Conservation (phyloP, 2,797 vertebrate species). For the Meda fulgida region DNA sequence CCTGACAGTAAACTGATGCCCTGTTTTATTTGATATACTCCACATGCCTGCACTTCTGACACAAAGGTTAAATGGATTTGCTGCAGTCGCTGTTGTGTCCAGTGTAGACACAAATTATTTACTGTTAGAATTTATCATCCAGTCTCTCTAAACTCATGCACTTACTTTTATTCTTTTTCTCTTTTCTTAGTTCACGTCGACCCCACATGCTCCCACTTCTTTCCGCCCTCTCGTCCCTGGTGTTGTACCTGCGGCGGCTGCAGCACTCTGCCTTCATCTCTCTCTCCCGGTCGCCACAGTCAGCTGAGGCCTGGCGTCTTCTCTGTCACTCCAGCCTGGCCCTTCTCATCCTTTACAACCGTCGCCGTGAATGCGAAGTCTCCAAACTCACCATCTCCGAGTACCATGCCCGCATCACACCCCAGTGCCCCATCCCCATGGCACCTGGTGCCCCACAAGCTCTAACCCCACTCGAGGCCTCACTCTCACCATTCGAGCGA, state of each 20-base stretch:
- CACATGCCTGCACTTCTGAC: neutral
- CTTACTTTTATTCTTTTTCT: neutral
- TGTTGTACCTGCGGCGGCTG: slow-evolving; percentile 80
- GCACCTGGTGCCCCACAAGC: slow-evolving; percentile 70
- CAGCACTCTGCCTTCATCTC: slow-evolving; percentile 83
- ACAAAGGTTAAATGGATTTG: neutral
- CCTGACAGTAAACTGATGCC: neutral
- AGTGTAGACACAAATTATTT: neutral
- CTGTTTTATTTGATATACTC: neutral
- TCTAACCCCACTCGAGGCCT: slow-evolving; percentile 81
- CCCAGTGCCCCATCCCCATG: slow-evolving; percentile 72
- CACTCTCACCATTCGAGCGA: slow-evolving; percentile 82
- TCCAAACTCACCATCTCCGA: slow-evolving; percentile 80
- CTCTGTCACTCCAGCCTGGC: slow-evolving; percentile 83
- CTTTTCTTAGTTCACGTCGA: slow-evolving; percentile 69
- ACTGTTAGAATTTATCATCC: neutral
- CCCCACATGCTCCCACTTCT: slow-evolving; percentile 82
- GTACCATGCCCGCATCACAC: slow-evolving; percentile 74
- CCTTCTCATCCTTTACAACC: slow-evolving; percentile 83
- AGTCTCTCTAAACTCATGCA: neutral
- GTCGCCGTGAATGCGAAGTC: slow-evolving; percentile 82
- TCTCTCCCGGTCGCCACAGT: slow-evolving; percentile 78
- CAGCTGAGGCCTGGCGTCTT: slow-evolving; percentile 82
- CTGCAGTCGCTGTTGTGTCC: neutral
- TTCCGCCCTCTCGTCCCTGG: slow-evolving; percentile 79